Base-by-base conservation (phyloP, 1,140 invertebrate genomes). In the Elymnias hypermnestra region DNA sequence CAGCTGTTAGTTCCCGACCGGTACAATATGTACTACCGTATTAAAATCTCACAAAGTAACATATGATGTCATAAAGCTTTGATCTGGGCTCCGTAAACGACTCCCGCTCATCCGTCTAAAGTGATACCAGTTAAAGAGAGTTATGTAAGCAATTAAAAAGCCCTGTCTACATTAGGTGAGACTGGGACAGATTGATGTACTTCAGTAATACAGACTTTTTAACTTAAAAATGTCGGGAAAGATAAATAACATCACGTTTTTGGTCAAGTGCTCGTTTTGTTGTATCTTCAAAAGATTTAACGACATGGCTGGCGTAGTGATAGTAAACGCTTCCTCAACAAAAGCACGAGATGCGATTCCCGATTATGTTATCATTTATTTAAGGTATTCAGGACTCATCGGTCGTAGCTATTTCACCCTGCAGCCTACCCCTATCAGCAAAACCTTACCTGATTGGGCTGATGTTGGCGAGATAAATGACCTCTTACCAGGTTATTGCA, bases 11-110 rank as follows among this genome's bases (percentile, higher is more conserved):
- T 21, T 21, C 13, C n/a, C n/a, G 3, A 12, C 13, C 13, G 29
- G 8, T 13, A n/a, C n/a, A n/a, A 12, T 8, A 8, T 33, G 1
- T 43, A 33, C 41, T 6, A 28, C 28, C 28, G 22, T 29, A 22
- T 10, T 19, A 10, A 36, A 19, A 19, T 22, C 9, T 8, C 53
- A 74, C n/a, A 74, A 72, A 74, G 49, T 63, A 63, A 72, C 64
- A 66, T 58, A 73, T 67, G 56, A 65, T 57, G 43, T 50, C 53
- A 63, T 66, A 62, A 58, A 64, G 54, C 72, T 59, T 74, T 78
- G 74, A 82, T 78, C 72, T 78, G n/a, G n/a, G 74, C 72, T 62
- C 53, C 63, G 45, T 68, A 53, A 57, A 49, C 41, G 33, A 28
- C 35, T 38, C 19, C 36, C 37, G 22, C 23, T 43, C 21, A 52